These are phyloP conservation scores for Xanthorhoe designata DNA, from an alignment of 2,888 invertebrate genomes.

Conservation along the genomic window DNA sequence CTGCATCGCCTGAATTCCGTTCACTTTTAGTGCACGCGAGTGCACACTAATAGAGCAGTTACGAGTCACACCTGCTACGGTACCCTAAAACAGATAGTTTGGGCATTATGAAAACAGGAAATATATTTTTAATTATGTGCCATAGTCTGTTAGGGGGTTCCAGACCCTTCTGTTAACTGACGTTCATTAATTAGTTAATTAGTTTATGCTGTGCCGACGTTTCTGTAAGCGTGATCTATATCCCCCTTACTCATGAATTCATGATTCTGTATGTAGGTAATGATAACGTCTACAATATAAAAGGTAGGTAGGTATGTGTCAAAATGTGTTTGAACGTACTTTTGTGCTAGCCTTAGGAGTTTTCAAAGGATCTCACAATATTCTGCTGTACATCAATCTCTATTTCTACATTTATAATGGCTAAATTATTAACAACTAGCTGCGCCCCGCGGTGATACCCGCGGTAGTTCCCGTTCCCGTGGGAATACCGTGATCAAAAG, in stretches of 20 bases:
- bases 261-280: too few relatives aligned
- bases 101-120: conserved; percentile 58
- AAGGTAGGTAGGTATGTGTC: not conserved
- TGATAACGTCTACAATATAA: not conserved
- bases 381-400: too few relatives aligned
- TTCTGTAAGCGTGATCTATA: not conserved
- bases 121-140: conserved; percentile 57
- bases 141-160: conserved; percentile 58
- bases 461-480: too few relatives aligned
- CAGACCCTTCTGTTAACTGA: conserved; percentile 58
- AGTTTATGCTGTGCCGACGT: conserved; percentile 35
- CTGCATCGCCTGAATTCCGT: not conserved
- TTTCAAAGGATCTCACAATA: too few relatives aligned
- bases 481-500: too few relatives aligned
- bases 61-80: conserved; percentile 52
- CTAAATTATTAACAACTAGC: too few relatives aligned
- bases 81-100: conserved; percentile 56
- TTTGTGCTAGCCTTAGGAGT: too few relatives aligned
- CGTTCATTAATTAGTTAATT: conserved; percentile 43
- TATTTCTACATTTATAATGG: too few relatives aligned
- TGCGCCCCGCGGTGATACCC: too few relatives aligned
- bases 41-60: conserved; percentile 48
- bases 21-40: conserved; percentile 32
- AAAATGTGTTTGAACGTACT: too few relatives aligned
- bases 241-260: not conserved